Evolutionary conservation across 2,113 vertebrate genomes (phyloP).

Genomic region (Dinomys branickii): DNA sequence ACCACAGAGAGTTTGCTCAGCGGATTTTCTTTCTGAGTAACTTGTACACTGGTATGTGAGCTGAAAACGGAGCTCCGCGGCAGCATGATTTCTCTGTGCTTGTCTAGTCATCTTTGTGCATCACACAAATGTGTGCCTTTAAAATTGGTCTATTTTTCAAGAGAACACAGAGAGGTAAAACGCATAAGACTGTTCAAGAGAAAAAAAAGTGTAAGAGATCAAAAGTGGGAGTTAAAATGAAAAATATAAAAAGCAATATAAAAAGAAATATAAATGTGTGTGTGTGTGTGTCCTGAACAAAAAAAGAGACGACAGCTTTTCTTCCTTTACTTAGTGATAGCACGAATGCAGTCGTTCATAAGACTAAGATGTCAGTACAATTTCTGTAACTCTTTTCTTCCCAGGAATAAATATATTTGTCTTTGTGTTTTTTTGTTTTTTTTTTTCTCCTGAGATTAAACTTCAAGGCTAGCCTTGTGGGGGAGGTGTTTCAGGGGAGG

Average conservation of each 20-base stretch:
- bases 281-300: neutral
- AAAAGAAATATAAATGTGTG: neutral
- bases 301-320: neutral
- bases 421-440: neutral
- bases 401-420: neutral
- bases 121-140: neutral
- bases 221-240: conserved; percentile 24
- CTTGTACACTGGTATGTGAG: neutral
- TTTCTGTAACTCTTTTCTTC: neutral
- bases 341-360: neutral
- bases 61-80: neutral
- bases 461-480: neutral
- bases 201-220: neutral
- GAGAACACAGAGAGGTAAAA: conserved; percentile 18
- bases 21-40: neutral
- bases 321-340: neutral
- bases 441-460: neutral
- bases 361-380: neutral
- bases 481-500: neutral
- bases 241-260: neutral
- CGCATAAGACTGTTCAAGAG: neutral
- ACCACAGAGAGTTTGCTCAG: neutral
- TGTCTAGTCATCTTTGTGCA: neutral
- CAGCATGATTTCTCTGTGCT: neutral
- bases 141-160: neutral